Evolutionary conservation across 1,140 invertebrate genomes (phyloP).

Genomic region (Bradynema listronoti): DNA sequence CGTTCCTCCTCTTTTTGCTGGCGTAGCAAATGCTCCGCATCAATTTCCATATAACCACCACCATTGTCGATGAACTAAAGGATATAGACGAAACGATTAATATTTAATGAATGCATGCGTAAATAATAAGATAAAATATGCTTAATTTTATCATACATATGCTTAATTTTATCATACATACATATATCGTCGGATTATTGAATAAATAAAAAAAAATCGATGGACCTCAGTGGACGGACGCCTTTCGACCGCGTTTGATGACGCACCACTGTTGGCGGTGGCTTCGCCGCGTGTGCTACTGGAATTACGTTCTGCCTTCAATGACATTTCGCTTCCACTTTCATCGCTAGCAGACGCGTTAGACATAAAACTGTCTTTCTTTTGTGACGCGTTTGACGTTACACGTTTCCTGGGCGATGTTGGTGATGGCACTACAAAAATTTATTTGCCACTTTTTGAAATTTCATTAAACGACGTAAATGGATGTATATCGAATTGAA

Average conservation of each 20-base stretch:
- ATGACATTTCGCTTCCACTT: too few relatives aligned
- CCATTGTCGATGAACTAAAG: slow-evolving; percentile 9
- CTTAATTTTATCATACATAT: background rate
- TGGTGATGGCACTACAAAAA: too few relatives aligned
- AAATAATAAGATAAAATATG: background rate
- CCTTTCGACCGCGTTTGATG: slow-evolving; percentile 20
- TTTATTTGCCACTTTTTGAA: too few relatives aligned
- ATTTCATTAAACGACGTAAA: too few relatives aligned
- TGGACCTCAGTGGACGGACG: slow-evolving; percentile 19
- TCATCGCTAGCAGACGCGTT: too few relatives aligned
- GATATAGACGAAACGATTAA: background rate
- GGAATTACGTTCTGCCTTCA: background rate
- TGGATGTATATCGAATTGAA: too few relatives aligned
- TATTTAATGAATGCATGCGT: background rate
- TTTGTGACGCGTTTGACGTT: too few relatives aligned
- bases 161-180: background rate
- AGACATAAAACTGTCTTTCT: too few relatives aligned
- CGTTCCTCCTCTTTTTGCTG: slow-evolving; percentile 20
- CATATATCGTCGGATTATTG: too few relatives aligned
- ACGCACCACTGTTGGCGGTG: slow-evolving; percentile 13
- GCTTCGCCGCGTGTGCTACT: too few relatives aligned
- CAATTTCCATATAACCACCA: slow-evolving; percentile 23
- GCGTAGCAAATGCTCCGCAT: slow-evolving; percentile 17
- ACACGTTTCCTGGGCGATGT: too few relatives aligned
- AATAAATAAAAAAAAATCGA: too few relatives aligned